Evolutionary conservation across 1,140 invertebrate species (phyloP).

Genomic region (Aphidius gifuensis): DNA sequence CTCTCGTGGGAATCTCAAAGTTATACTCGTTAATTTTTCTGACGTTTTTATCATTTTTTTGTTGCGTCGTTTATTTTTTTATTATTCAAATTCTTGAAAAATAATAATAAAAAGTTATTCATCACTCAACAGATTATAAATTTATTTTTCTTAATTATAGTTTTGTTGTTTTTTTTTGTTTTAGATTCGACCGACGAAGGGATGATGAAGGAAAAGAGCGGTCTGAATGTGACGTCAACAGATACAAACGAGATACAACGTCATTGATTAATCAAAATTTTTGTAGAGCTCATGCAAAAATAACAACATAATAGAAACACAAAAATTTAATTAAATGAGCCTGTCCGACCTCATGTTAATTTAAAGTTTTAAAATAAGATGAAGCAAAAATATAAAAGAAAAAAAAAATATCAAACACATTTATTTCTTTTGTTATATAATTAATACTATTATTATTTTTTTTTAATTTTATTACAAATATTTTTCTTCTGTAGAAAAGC

Average conservation of each 20-base stretch:
- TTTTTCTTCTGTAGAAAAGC: no score
- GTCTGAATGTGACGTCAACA: slow-evolving; percentile 13
- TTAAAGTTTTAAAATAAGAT: no score
- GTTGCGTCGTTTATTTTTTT: neutral
- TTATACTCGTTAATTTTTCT: no score
- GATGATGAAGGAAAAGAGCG: slow-evolving; percentile 21
- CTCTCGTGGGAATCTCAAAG: neutral
- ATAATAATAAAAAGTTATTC: neutral
- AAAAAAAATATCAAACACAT: no score
- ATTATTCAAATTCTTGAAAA: neutral
- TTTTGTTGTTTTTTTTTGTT: slow-evolving; percentile 15
- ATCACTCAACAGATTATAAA: neutral
- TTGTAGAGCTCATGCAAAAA: neutral
- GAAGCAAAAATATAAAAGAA: no score
- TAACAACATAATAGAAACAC: no score
- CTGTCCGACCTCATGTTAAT: no score
- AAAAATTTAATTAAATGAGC: no score
- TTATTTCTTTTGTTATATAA: no score
- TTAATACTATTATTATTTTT: no score
- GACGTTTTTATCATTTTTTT: neutral
- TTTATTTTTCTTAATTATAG: neutral
- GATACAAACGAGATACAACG: slow-evolving; percentile 13
- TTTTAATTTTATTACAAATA: no score
- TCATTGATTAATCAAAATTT: slow-evolving; percentile 20
- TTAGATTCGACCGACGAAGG: slow-evolving; percentile 27